phyloP scores from a whole-genome alignment of 2,113 vertebrate genomes.

The Forbesichthys agassizii region DNA sequence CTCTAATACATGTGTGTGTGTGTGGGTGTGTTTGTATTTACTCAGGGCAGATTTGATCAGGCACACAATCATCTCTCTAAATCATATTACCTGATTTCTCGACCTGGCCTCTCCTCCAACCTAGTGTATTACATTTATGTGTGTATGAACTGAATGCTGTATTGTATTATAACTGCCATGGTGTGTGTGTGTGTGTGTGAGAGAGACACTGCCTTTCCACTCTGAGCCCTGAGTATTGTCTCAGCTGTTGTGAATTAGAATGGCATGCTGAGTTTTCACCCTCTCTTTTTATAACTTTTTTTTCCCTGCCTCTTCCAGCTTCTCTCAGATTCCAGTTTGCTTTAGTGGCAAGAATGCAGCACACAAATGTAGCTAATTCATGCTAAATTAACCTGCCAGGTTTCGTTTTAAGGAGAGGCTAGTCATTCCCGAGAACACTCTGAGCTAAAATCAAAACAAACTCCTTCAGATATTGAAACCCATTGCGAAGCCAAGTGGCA shows the following conservation, averaged over 20 bases:
- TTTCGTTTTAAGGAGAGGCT: no score
- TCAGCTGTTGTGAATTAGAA: conserved; percentile 80
- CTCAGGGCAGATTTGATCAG: conserved; percentile 53
- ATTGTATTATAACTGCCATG: conserved; percentile 13
- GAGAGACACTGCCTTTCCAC: conserved; percentile 35
- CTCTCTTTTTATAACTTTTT: conserved; percentile 10
- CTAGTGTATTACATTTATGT: conserved; percentile 6
- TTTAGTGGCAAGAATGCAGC: conserved; percentile 1
- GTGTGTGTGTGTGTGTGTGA: conserved; percentile 1
- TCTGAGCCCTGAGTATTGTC: conserved; percentile 62
- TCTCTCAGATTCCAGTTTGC: conserved; percentile 7
- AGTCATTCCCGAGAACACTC: no score
- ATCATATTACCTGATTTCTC: conserved; percentile 53
- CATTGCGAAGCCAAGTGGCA: no score
- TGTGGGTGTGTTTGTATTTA: background rate
- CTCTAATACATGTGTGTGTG: background rate
- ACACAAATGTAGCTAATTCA: no score
- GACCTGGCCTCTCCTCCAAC: conserved; percentile 21
- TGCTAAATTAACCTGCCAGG: no score
- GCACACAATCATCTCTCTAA: conserved; percentile 55
- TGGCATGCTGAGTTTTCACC: conserved; percentile 49
- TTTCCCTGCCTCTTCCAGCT: background rate
- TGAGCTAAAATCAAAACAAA: no score
- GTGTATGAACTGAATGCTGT: background rate
- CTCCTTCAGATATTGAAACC: no score